Percentiles rank a stretch among this genome's conserved stretches.
Conservation (phyloP, 2,113 vertebrate species). For the Apteryx mantelli region DNA sequence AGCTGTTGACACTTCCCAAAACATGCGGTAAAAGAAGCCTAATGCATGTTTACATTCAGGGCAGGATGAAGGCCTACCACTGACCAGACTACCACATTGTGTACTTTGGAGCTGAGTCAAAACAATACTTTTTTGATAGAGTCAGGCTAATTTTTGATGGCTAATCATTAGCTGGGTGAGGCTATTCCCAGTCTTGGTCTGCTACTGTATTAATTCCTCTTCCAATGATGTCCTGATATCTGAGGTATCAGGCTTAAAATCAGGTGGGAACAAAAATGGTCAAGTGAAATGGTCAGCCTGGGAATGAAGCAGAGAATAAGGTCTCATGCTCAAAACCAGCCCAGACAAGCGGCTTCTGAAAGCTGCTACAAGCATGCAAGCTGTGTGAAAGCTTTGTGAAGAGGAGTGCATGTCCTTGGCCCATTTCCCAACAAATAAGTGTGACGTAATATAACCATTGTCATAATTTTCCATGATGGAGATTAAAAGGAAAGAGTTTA, state of each 20-base stretch:
- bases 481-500: neutral
- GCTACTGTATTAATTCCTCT: neutral
- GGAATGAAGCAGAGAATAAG: neutral
- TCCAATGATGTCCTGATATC: neutral
- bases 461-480: neutral
- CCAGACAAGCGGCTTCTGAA: neutral
- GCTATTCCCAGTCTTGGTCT: neutral
- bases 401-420: neutral
- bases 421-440: neutral
- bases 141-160: neutral
- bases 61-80: neutral
- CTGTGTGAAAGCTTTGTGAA: neutral
- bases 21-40: slow-evolving; percentile 23
- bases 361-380: neutral
- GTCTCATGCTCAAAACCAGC: neutral
- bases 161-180: neutral
- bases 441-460: neutral
- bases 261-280: neutral
- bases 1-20: slow-evolving; percentile 43
- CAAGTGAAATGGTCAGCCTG: neutral
- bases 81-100: neutral
- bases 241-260: neutral
- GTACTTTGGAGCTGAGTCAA: neutral
- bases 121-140: slow-evolving; percentile 14
- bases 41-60: slow-evolving; percentile 27